A percentile compares a stretch with the other conserved stretches of the same genome.
These are phyloP conservation scores for Acropternis orthonyx DNA, from an alignment of 2,797 vertebrate species.

Conservation along the genomic window DNA sequence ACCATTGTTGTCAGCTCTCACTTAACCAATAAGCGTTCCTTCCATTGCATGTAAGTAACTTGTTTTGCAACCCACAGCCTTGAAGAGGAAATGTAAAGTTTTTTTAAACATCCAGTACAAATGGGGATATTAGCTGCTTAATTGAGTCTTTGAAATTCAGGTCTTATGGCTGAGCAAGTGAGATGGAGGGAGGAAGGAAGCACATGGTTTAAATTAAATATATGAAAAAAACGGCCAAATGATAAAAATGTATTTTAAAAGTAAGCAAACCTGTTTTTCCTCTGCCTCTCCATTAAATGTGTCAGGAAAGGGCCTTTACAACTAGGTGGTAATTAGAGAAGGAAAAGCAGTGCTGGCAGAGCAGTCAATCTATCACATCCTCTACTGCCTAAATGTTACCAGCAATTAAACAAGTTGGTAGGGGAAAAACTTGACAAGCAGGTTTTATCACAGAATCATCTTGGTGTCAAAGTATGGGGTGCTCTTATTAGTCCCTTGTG, in stretches of 20 bases:
- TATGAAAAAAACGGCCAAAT: conserved; percentile 22
- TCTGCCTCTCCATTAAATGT: conserved; percentile 46
- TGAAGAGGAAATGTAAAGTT: not conserved
- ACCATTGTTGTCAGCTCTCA: conserved; percentile 7
- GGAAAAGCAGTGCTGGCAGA: conserved; percentile 32
- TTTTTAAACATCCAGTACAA: conserved; percentile 21
- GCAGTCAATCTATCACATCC: conserved; percentile 37
- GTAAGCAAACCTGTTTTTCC: conserved; percentile 43
- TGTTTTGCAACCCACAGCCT: not conserved
- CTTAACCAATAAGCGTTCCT: conserved; percentile 20
- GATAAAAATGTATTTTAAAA: conserved; percentile 47
- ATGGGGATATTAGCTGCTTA: conserved; percentile 8
- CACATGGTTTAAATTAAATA: conserved; percentile 43
- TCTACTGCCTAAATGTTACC: conserved; percentile 26
- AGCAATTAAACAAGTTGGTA: conserved; percentile 34
- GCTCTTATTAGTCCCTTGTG: not conserved
- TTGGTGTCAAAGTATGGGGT: not conserved
- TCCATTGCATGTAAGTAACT: not conserved
- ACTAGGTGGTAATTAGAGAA: conserved; percentile 58
- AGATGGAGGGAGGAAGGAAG: not conserved
- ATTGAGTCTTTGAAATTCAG: not conserved
- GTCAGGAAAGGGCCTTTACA: conserved; percentile 61
- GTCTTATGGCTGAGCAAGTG: not conserved
- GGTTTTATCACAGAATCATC: conserved; percentile 41
- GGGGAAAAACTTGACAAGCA: not conserved